Conservation (phyloP, 2,888 invertebrate species). For the Lymantria dispar region DNA sequence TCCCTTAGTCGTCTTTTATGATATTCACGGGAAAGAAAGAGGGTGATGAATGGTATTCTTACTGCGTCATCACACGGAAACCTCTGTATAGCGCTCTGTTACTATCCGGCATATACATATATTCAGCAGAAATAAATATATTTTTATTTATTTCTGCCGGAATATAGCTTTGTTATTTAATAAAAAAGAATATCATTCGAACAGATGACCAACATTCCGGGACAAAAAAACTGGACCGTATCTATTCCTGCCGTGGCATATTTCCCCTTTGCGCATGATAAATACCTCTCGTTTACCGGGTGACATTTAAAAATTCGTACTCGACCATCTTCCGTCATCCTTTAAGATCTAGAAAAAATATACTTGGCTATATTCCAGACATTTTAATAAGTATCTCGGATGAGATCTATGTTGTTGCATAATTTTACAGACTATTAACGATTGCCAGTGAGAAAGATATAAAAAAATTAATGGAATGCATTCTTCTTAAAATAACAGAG, state of each 20-base stretch:
- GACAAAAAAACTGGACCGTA: background rate
- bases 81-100: no score
- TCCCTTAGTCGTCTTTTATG: no score
- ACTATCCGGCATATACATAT: no score
- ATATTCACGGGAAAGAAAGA: no score
- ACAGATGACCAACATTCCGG: background rate
- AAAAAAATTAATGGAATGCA: background rate
- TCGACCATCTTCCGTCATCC: slow-evolving; percentile 6
- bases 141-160: no score
- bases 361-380: slow-evolving; percentile 5
- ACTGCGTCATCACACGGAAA: no score
- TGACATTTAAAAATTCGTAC: slow-evolving; percentile 5
- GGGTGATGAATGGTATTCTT: no score
- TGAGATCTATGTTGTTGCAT: background rate
- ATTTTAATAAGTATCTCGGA: background rate
- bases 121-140: no score
- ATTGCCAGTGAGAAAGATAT: background rate
- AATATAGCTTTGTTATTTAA: no score
- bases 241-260: background rate
- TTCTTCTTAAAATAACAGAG: background rate
- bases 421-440: background rate
- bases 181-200: no score
- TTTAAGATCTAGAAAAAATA: slow-evolving; percentile 3
- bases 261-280: slow-evolving; percentile 3
- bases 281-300: slow-evolving; percentile 3